Evolutionary conservation across 2,113 vertebrate genomes (phyloP), one percentile per base, ranked within the genome.

Genomic region (Blennius ocellaris): DNA sequence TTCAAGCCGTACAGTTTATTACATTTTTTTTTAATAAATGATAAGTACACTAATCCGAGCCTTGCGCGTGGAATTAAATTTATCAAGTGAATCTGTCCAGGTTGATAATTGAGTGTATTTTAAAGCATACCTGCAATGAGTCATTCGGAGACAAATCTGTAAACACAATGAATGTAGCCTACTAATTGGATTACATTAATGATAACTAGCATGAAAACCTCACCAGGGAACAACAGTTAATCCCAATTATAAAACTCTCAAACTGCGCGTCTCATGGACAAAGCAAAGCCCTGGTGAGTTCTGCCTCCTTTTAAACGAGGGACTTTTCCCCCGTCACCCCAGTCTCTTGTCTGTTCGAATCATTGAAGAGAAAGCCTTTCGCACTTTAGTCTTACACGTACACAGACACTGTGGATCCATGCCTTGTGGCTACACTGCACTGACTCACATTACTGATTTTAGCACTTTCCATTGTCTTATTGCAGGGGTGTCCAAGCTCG

Each of bases 121-220:
- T 70, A 61, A 83, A 63, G 37, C 6, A 40, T 51, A 87, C 77
- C 87, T 78, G 51, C 37, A 41, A 80, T 78, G 36, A 80, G 53
- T 79, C 39, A 70, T 76, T 84, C 17, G 49, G 51, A 78, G 39
- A 49, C 56, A 76, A 65, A 80, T 81, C 50, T 76, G 75, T 73
- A 71, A 82, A 76, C 69, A 78, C 57, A 80, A 49, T 69, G 59
- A 30, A 30, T 30, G 71, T 12, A 45, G 66, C 70, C 41, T 39
- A 64, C 78, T 86, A 88, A 88, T 88, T 82, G 82, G 86, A 89
- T 87, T 85, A 84, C 70, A 80, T 86, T 85, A 83, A 81, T 82
- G 87, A 89, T 81, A 80, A 89, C 82, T 78, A 73, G 80, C 64
- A 64, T 80, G 73, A 75, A 81, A 82, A 74, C 81, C 69, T 78